These are phyloP conservation scores for Poecilia gillii DNA, from an alignment of 2,797 vertebrate genomes.

Conservation along the genomic window DNA sequence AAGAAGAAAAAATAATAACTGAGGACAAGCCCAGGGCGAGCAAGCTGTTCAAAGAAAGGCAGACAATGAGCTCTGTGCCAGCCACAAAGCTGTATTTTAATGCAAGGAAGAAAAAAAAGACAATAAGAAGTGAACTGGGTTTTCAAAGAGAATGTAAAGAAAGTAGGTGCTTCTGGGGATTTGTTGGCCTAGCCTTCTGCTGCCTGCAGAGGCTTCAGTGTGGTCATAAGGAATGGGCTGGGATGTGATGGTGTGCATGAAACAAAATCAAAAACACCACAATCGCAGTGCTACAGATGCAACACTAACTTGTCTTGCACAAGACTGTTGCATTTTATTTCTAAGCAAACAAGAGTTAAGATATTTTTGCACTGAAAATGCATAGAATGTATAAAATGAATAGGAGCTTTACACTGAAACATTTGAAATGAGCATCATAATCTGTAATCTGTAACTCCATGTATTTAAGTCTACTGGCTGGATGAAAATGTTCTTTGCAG, in stretches of 20 bases:
- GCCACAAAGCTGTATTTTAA: constrained; percentile 67
- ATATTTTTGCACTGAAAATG: not conserved
- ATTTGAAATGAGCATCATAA: not conserved
- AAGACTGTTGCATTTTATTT: not conserved
- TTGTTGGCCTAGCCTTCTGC: constrained; percentile 69
- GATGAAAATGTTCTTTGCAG: not conserved
- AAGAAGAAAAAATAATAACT: constrained; percentile 55
- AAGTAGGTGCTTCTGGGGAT: constrained; percentile 61
- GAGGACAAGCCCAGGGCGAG: constrained; percentile 80
- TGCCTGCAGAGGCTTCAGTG: constrained; percentile 62
- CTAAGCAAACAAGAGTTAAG: not conserved
- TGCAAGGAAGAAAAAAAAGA: constrained; percentile 39
- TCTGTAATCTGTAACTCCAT: not conserved
- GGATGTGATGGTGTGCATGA: not conserved
- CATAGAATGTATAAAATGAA: not conserved
- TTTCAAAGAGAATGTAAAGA: constrained; percentile 37
- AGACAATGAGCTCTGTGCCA: constrained; percentile 63
- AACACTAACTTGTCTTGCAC: not conserved
- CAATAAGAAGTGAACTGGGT: constrained; percentile 61
- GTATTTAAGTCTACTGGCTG: not conserved
- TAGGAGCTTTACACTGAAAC: not conserved
- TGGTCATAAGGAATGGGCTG: constrained; percentile 40
- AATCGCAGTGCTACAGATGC: not conserved
- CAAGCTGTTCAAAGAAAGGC: constrained; percentile 82
- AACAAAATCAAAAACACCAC: not conserved